Percentiles rank a stretch among this genome's conserved stretches.
phyloP scores from a whole-genome alignment of 2,113 vertebrate genomes.

The Sapajus apella region DNA sequence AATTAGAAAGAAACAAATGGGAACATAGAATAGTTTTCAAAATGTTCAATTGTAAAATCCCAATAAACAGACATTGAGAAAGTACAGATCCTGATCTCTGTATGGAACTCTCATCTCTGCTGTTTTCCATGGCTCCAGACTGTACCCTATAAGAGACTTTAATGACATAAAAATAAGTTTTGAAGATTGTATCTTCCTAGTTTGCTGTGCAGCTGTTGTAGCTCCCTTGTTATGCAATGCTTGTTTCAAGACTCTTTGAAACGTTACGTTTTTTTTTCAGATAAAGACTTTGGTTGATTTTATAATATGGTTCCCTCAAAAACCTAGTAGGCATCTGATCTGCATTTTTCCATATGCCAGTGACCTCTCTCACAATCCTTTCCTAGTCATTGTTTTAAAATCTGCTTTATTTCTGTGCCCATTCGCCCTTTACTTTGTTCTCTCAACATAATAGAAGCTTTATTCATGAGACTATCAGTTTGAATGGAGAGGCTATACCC shows the following conservation, averaged over 20 bases:
- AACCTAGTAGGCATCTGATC: neutral
- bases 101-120: neutral
- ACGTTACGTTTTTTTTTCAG: neutral
- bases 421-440: neutral
- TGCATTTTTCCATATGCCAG: neutral
- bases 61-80: neutral
- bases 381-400: neutral
- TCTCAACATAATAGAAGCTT: neutral
- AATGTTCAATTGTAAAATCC: neutral
- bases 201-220: neutral
- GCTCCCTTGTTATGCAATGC: neutral
- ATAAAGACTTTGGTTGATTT: neutral
- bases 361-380: neutral
- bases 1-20: neutral
- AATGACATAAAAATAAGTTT: neutral
- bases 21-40: neutral
- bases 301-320: neutral
- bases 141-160: neutral
- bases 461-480: neutral
- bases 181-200: neutral
- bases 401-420: neutral
- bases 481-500: neutral
- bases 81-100: neutral
- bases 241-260: neutral
- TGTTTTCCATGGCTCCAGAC: neutral